These are phyloP conservation scores for Lasiurus cinereus DNA, from an alignment of 2,113 vertebrate species.

Conservation along the genomic window DNA sequence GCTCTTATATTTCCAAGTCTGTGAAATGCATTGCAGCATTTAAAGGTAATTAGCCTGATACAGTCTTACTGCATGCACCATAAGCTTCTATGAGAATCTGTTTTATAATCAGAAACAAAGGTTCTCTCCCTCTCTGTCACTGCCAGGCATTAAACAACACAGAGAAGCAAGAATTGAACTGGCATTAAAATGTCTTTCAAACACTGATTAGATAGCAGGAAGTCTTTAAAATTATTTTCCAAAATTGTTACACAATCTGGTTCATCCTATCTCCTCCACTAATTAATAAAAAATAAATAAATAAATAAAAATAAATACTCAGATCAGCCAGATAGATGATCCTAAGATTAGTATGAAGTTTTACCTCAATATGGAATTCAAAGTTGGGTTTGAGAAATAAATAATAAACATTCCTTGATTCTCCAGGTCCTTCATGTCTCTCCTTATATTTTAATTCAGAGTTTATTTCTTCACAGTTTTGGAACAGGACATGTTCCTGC, in stretches of 20 bases:
- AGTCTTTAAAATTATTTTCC: constrained; percentile 8
- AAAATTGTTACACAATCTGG: neutral
- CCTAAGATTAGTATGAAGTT: constrained; percentile 59
- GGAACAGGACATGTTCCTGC: constrained; percentile 40
- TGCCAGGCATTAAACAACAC: neutral
- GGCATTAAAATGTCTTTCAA: constrained; percentile 62
- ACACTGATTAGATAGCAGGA: constrained; percentile 45
- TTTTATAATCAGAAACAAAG: constrained; percentile 61
- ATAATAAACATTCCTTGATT: constrained; percentile 25
- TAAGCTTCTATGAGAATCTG: neutral
- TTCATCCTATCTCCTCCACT: neutral
- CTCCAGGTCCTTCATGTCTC: neutral
- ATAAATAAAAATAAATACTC: neutral
- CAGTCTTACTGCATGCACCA: neutral
- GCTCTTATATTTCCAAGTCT: constrained; percentile 42
- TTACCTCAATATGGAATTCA: constrained; percentile 23
- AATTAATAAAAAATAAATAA: constrained; percentile 66
- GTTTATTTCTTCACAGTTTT: constrained; percentile 43
- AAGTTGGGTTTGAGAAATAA: constrained; percentile 24
- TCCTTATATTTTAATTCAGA: neutral
- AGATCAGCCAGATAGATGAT: constrained; percentile 34
- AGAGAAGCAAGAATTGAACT: neutral
- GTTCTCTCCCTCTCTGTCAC: neutral
- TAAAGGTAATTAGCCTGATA: constrained; percentile 69
- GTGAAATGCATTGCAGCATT: constrained; percentile 46